These are phyloP conservation scores for Caenorhabditis plicata DNA, from an alignment of 2,888 invertebrate genomes.

Conservation along the genomic window DNA sequence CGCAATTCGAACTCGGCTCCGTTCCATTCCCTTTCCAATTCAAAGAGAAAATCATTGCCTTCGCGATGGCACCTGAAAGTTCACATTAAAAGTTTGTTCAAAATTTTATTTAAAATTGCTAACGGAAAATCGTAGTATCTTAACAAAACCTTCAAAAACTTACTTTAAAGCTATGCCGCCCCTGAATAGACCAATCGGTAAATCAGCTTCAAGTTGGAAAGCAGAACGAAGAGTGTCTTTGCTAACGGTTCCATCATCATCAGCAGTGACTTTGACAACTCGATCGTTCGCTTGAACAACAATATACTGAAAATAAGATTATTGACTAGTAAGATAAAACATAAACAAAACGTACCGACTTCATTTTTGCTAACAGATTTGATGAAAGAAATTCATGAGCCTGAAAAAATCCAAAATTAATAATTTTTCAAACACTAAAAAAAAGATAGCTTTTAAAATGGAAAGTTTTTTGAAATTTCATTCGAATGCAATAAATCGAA, in stretches of 20 bases:
- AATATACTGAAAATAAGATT: constrained; percentile 29
- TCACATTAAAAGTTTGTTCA: constrained; percentile 30
- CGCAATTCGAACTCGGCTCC: constrained; percentile 33
- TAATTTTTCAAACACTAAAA: constrained; percentile 11
- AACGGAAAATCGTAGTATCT: constrained; percentile 35
- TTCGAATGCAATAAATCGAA: constrained; percentile 1
- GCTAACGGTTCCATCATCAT: constrained; percentile 22
- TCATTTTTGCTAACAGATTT: constrained; percentile 15
- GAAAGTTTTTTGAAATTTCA: constrained; percentile 1
- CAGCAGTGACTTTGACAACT: constrained; percentile 24
- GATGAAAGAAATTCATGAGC: constrained; percentile 4
- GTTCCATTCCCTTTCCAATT: constrained; percentile 24
- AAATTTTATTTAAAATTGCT: constrained; percentile 35
- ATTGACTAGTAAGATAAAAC: constrained; percentile 35
- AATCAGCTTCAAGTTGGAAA: constrained; percentile 29
- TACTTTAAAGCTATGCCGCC: constrained; percentile 21
- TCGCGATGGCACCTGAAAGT: constrained; percentile 23
- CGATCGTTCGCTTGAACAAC: constrained; percentile 23
- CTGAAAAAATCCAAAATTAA: constrained; percentile 14
- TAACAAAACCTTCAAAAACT: constrained; percentile 27
- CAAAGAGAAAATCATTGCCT: constrained; percentile 21
- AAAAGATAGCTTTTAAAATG: constrained; percentile 1
- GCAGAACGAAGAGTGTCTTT: constrained; percentile 18
- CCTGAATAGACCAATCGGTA: constrained; percentile 29
- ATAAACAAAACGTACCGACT: no score